Conservation (phyloP, 2,797 vertebrate genomes). For the Galagoides demidoff region DNA sequence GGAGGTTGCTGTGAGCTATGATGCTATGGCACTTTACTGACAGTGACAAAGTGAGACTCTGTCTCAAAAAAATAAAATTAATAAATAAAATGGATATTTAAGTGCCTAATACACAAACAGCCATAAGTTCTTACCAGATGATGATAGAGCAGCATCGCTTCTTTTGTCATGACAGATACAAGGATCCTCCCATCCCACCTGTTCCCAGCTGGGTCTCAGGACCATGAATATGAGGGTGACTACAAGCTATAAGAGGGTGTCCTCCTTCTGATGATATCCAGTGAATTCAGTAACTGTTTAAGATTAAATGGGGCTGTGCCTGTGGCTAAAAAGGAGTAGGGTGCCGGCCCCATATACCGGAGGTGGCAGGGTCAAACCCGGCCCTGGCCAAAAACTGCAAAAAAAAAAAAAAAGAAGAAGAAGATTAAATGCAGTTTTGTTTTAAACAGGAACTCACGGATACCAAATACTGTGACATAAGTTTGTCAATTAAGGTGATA, state of each 20-base stretch:
- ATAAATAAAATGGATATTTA: slow-evolving; percentile 27
- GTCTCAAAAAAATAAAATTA: too few relatives aligned
- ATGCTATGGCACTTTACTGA: too few relatives aligned
- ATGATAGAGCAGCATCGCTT: slow-evolving; percentile 10
- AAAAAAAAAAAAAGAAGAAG: too few relatives aligned
- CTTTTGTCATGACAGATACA: slow-evolving; percentile 10
- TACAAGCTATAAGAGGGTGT: slow-evolving; percentile 14
- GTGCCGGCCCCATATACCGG: too few relatives aligned
- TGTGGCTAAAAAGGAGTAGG: too few relatives aligned
- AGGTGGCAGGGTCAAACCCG: too few relatives aligned
- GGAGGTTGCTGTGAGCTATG: too few relatives aligned
- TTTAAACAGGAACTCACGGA: slow-evolving; percentile 43
- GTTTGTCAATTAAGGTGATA: slow-evolving; percentile 42
- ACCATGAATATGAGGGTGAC: slow-evolving; percentile 44
- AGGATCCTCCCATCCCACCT: background rate
- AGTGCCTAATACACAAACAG: slow-evolving; percentile 6
- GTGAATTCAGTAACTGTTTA: slow-evolving; percentile 2
- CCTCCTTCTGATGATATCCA: slow-evolving; percentile 27
- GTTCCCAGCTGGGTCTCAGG: slow-evolving; percentile 11
- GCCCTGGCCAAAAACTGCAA: too few relatives aligned
- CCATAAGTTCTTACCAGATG: slow-evolving; percentile 35
- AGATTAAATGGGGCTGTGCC: background rate
- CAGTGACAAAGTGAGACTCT: too few relatives aligned
- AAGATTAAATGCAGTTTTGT: background rate
- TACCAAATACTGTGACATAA: slow-evolving; percentile 37